phyloP scores from a whole-genome alignment of 2,888 invertebrate genomes.

The Phania funesta region DNA sequence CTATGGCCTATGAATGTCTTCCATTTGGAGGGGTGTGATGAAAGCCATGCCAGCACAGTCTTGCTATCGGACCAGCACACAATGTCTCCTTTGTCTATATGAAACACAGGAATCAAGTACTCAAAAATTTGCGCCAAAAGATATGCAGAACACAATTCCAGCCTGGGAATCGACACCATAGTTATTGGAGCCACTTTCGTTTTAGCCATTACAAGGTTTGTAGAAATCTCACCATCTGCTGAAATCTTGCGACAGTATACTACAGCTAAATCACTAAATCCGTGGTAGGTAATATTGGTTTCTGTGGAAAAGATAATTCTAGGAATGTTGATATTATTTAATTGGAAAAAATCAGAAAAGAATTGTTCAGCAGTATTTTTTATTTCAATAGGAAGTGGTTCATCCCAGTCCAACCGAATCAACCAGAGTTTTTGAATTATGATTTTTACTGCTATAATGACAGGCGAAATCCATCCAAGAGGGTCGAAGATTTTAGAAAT shows the following conservation, averaged over 20 bases:
- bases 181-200: slow-evolving; percentile 1
- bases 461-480: too few relatives aligned
- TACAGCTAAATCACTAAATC: slow-evolving; percentile 32
- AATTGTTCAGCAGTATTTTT: neutral
- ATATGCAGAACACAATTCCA: slow-evolving; percentile 18
- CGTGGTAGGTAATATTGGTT: slow-evolving; percentile 8
- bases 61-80: slow-evolving; percentile 45
- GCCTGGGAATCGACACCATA: slow-evolving; percentile 35
- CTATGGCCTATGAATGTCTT: slow-evolving; percentile 7
- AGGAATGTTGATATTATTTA: slow-evolving; percentile 39
- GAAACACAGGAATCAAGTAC: neutral
- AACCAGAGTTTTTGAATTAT: slow-evolving; percentile 35
- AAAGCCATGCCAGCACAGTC: slow-evolving; percentile 35
- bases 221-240: slow-evolving; percentile 9
- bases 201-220: slow-evolving; percentile 39
- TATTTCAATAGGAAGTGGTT: slow-evolving; percentile 10
- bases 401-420: slow-evolving; percentile 2
- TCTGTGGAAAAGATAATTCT: slow-evolving; percentile 35
- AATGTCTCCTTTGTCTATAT: neutral
- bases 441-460: slow-evolving; percentile 33
- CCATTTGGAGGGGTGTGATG: slow-evolving; percentile 37
- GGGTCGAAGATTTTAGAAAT: too few relatives aligned
- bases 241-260: slow-evolving; percentile 30
- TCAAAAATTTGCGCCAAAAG: slow-evolving; percentile 7
- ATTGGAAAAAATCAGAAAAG: slow-evolving; percentile 7